Percentiles rank a stretch among this genome's conserved stretches.
Evolutionary conservation across 92 coral and sea anemone species (phyloP).

Genomic region (Virgularia gustaviana): DNA sequence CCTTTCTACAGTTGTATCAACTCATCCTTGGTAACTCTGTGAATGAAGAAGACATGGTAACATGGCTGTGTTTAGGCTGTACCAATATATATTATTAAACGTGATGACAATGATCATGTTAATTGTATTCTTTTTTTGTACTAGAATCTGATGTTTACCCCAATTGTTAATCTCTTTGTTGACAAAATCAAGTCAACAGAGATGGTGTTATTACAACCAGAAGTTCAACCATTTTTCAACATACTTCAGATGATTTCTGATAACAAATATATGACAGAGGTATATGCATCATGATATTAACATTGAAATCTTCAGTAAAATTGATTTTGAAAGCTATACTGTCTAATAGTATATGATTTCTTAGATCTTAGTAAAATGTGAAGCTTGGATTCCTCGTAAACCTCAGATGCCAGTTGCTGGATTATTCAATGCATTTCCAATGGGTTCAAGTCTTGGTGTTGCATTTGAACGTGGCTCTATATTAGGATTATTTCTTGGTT

Average conservation of each 20-base stretch:
- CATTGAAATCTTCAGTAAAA: background rate
- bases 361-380: conserved; percentile 58
- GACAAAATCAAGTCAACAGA: conserved; percentile 57
- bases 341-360: background rate
- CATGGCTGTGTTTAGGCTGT: no score
- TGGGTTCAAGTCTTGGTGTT: conserved; percentile 35
- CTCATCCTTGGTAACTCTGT: background rate
- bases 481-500: conserved; percentile 57
- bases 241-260: conserved; percentile 51
- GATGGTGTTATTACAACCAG: conserved; percentile 50
- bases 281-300: conserved; percentile 4
- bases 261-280: conserved; percentile 62
- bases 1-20: conserved; percentile 10
- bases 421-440: conserved; percentile 11
- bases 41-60: conserved; percentile 10
- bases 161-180: conserved; percentile 53
- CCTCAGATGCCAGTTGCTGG: conserved; percentile 23
- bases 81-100: no score
- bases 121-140: background rate
- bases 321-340: background rate
- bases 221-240: conserved; percentile 45
- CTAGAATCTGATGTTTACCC: conserved; percentile 59
- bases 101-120: no score
- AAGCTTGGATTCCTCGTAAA: conserved; percentile 61
- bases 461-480: conserved; percentile 62